Evolutionary conservation across 2,888 invertebrate species (phyloP).

Genomic region (Molanna angustata): DNA sequence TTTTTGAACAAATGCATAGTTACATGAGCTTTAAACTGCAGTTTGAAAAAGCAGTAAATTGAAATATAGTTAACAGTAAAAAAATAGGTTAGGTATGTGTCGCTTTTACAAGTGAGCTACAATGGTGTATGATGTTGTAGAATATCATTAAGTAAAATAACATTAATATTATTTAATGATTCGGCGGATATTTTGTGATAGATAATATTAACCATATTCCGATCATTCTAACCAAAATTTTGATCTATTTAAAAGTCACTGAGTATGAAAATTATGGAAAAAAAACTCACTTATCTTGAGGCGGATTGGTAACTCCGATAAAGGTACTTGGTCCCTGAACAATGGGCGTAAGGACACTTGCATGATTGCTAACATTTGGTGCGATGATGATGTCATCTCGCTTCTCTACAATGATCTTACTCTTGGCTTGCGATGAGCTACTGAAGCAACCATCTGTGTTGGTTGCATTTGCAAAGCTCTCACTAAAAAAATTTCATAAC

Average conservation of each 20-base stretch:
- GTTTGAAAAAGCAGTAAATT: no score
- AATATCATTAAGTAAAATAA: no score
- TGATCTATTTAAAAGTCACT: no score
- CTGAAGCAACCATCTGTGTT: constrained; percentile 62
- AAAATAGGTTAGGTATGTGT: no score
- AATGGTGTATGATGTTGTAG: no score
- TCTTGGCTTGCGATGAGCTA: constrained; percentile 74
- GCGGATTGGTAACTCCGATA: constrained; percentile 28
- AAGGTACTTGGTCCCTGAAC: constrained; percentile 27
- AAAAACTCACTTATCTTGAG: constrained; percentile 22
- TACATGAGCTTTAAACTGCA: no score
- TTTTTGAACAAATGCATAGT: no score
- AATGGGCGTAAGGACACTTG: constrained; percentile 37
- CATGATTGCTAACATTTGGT: constrained; percentile 56
- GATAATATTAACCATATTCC: no score
- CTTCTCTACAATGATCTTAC: constrained; percentile 76
- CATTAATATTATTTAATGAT: no score
- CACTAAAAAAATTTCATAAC: constrained; percentile 39
- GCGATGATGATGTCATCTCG: constrained; percentile 62
- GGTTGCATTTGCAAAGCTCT: constrained; percentile 38
- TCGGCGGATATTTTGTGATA: no score
- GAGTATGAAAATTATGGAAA: constrained; percentile 4
- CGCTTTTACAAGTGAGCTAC: no score
- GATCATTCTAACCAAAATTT: not conserved
- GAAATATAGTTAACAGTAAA: no score